Evolutionary conservation across 1,140 invertebrate species (phyloP), one percentile per base, ranked within the genome.

Genomic region (Drosophila subpulchrella): DNA sequence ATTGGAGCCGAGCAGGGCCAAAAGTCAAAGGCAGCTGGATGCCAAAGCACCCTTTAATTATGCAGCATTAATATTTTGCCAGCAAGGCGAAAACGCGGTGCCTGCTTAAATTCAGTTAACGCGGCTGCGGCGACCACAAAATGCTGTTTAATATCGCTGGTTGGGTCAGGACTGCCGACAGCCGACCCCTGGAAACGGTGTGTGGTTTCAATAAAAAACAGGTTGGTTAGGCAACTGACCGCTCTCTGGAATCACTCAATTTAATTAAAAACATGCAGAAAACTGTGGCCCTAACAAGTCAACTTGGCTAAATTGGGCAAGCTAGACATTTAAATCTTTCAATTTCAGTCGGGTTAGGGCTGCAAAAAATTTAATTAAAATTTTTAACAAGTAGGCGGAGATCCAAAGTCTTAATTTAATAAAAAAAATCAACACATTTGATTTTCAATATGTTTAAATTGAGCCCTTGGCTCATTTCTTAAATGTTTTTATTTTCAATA

Each of bases 1-100:
- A 62, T 20, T 41, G 36, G 36, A 32, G 41, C 27, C 47, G 47
- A 44, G 58, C 47, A 44, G 41, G 17, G 38, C 32, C 34, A n/a
- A 48, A 62, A 38, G 56, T 34, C 50, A 59, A 77, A 73, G 67
- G 57, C 53, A 48, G 62, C 71, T 24, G 50, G 51, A 44, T 59
- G 54, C 32, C 70, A 10, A 12, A 4, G 17, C 70, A 44, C 55
- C 48, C 61, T 62, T 68, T 73, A 88, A 88, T 88, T 89, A 89
- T 81, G 70, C 63, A 78, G 62, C 81, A 83, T 88, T 88, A 89
- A 78, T 60, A 88, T 88, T 88, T 89, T 80, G 80, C 68, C 61
- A 75, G 61, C 54, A 47, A 83, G 56, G 83, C 76, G 59, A 79
- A 84, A 81, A 89, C n/a, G 50, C 32, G 46, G 48, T 48, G 60